Percentiles rank a stretch among this genome's conserved stretches.
phyloP scores from a whole-genome alignment of 2,888 invertebrate species.

The Polyommatus icarus region DNA sequence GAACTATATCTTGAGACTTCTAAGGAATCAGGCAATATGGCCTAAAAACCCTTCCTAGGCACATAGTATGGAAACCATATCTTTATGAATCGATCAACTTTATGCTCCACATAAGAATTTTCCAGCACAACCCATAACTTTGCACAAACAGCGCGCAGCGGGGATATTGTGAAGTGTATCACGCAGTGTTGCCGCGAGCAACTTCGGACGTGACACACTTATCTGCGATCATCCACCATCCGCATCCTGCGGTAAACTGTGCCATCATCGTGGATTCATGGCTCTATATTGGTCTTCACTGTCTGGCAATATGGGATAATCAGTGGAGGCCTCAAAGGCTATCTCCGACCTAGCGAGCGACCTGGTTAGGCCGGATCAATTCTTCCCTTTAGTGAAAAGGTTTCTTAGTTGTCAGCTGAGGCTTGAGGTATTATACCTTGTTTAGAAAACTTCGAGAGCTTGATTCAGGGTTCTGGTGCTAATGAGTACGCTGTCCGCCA shows the following conservation, averaged over 20 bases:
- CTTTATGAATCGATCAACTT: not conserved
- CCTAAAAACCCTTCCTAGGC: not conserved
- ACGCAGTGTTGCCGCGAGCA: not conserved
- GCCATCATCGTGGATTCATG: not conserved
- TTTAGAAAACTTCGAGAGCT: no score
- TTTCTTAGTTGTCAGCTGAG: no score
- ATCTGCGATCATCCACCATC: slow-evolving; percentile 23
- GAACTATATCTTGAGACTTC: no score
- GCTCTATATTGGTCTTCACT: not conserved
- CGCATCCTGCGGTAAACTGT: slow-evolving; percentile 18
- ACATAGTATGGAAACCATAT: not conserved
- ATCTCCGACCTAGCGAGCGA: no score
- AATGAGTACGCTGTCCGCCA: no score
- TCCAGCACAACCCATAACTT: not conserved
- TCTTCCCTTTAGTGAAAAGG: no score
- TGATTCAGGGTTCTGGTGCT: no score
- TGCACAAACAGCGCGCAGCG: not conserved
- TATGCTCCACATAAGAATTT: not conserved
- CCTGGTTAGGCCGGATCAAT: no score
- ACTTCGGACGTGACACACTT: slow-evolving; percentile 31
- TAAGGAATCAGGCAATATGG: not conserved
- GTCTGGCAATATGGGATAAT: no score
- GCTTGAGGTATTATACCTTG: no score
- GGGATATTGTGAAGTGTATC: slow-evolving; percentile 14
- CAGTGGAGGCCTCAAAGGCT: no score